Evolutionary conservation across 64 coral and sea anemone genomes (phyloP).

Genomic region (Platygyra sinensis): DNA sequence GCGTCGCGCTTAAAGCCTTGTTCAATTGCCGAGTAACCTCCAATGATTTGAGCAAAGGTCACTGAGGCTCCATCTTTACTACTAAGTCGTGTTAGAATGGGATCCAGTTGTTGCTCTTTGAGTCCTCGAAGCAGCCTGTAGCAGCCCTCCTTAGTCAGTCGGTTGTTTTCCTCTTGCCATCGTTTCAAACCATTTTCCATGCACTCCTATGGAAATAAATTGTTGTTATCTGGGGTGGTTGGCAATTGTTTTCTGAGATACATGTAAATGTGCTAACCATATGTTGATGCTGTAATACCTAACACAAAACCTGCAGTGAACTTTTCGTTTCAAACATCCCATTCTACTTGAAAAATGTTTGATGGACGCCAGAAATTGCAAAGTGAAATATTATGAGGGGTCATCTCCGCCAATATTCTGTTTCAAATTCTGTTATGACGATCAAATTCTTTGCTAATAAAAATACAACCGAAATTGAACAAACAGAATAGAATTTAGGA

Average conservation of each 20-base stretch:
- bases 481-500: too few relatives aligned
- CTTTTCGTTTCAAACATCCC: too few relatives aligned
- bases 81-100: not conserved
- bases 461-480: too few relatives aligned
- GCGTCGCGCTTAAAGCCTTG: conserved; percentile 29
- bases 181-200: not conserved
- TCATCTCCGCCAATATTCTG: too few relatives aligned
- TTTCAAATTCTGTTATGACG: too few relatives aligned
- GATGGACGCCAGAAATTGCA: too few relatives aligned
- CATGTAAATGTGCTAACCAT: too few relatives aligned
- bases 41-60: conserved; percentile 58
- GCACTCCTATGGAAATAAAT: not conserved
- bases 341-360: too few relatives aligned
- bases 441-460: too few relatives aligned
- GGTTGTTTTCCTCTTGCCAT: conserved; percentile 20
- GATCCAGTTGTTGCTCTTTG: conserved; percentile 7
- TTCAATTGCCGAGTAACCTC: conserved; percentile 44
- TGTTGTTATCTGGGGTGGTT: not conserved
- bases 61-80: conserved; percentile 25
- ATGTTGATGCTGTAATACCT: too few relatives aligned
- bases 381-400: too few relatives aligned
- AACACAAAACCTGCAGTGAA: too few relatives aligned
- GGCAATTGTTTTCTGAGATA: not conserved
- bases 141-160: not conserved
- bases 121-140: not conserved